Evolutionary conservation across 92 coral and sea anemone species (phyloP), one percentile per base, ranked within the genome.

Genomic region (Palythoa heliodiscus): DNA sequence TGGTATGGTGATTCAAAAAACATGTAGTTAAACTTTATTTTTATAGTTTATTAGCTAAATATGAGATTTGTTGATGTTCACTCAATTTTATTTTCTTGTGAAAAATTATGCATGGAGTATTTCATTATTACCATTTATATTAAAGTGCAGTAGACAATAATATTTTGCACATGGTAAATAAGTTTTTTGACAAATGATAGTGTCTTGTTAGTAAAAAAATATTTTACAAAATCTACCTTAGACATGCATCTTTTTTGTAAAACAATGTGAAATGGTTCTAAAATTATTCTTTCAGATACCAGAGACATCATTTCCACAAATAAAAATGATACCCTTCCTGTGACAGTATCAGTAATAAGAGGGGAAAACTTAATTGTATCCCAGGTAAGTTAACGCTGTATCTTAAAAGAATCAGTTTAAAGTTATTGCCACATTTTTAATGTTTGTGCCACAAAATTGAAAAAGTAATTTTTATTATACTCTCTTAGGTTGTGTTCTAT

Each of bases 291-390:
- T 80, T n/a, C 74, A 80, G 84, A 58, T 78, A 19, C 83, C 39
- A 47, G 20, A 11, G 19, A n/a, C 50, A 20, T 12, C 63, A 43
- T 52, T 22, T 29, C 40, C n/a, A 29, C 22, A 16, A 64, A 50
- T 15, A 66, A 48, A 25, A 54, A 24, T 16, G 47, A 67, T 35
- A 48, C 57, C 35, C 72, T 80, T 80, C 84, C 84, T 12, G 84
- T 80, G 17, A 80, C 84, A 43, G 84, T 66, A 25, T 66, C 84
- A 66, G 73, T 68, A 6, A 53, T 80, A 20, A 67, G 39, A 43
- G 84, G 84, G 39, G 47, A 66, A 5, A 43, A 58, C 7, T 24
- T 80, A 47, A 80, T 29, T 15, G 74, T 64, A 64, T 80, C 74
- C 37, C 72, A 64, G 58, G 84, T 80, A 66, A 29, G 52, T 48